Evolutionary conservation across 2,888 invertebrate species (phyloP), one percentile per base, ranked within the genome.

Genomic region (Gisinianus flammeolus): DNA sequence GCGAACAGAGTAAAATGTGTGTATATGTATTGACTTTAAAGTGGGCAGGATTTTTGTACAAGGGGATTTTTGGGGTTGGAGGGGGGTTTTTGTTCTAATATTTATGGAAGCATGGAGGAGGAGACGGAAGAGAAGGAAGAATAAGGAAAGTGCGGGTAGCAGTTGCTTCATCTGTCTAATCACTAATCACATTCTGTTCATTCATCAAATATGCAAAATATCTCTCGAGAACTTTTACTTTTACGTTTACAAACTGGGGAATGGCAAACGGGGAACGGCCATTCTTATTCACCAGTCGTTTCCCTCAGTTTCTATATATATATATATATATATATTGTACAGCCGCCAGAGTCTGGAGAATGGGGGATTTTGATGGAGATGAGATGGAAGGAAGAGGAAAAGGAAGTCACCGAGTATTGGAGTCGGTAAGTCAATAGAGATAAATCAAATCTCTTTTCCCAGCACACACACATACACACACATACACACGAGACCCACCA

Each of bases 141-240:
- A n/a, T n/a, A n/a, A n/a, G n/a, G n/a, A n/a, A n/a, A n/a, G n/a
- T n/a, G n/a, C n/a, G n/a, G n/a, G n/a, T n/a, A n/a, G n/a, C 44
- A 10, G 44, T 44, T 6, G 44, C 22, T 58, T 8, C 19, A 24
- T 58, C 62, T 62, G 62, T 62, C 62, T 62, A 69, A 44, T 69
- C 69, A 35, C 62, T 62, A 69, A 44, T 69, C 69, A 35, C 69
- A 44, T 69, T 69, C n/a, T 69, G 44, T 69, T 44, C 69, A 69
- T 69, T 69, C 44, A 69, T 69, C 69, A 69, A 69, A 69, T 69
- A 69, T 69, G 69, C 69, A 69, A 69, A 69, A 69, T 69, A 44
- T 19, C 3, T 16, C 16, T 4, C 44, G 44, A 44, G 44, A 35
- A 35, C 35, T n/a, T n/a, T n/a, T n/a, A n/a, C n/a, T n/a, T n/a